phyloP scores from a whole-genome alignment of 2,113 vertebrate species.

The Erythrocercus mccallii region DNA sequence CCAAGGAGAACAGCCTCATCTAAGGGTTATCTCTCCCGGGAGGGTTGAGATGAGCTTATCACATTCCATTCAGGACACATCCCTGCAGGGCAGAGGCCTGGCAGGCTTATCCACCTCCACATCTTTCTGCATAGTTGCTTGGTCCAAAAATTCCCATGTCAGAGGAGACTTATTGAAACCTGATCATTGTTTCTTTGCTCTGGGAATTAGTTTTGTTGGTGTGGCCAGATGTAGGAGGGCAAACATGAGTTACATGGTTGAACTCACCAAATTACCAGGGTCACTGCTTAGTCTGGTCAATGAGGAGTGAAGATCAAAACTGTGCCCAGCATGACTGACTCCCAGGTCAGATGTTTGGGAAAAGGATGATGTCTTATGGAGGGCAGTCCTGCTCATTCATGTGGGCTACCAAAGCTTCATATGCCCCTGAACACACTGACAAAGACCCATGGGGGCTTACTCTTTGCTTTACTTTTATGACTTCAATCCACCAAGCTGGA shows the following conservation, averaged over 20 bases:
- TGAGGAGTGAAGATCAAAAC: neutral
- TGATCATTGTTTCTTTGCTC: neutral
- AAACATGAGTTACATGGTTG: neutral
- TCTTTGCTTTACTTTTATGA: neutral
- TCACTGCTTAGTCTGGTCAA: neutral
- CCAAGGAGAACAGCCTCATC: no score
- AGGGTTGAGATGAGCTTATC: no score
- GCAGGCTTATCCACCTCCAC: no score
- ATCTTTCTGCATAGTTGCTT: neutral
- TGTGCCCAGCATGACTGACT: neutral
- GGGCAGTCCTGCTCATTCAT: neutral
- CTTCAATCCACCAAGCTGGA: neutral
- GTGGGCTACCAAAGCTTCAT: neutral
- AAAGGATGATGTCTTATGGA: neutral
- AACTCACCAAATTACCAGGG: accelerated
- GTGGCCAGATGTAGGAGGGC: neutral
- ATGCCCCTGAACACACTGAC: neutral
- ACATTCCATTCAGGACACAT: no score
- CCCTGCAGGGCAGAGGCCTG: no score
- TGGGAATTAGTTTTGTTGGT: neutral
- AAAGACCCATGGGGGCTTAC: neutral
- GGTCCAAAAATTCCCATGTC: neutral
- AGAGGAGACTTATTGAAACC: neutral
- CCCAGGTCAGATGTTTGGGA: neutral
- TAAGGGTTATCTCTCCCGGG: no score